Base-by-base conservation (phyloP, 2,113 vertebrate genomes). In the Odontophorus gujanensis region DNA sequence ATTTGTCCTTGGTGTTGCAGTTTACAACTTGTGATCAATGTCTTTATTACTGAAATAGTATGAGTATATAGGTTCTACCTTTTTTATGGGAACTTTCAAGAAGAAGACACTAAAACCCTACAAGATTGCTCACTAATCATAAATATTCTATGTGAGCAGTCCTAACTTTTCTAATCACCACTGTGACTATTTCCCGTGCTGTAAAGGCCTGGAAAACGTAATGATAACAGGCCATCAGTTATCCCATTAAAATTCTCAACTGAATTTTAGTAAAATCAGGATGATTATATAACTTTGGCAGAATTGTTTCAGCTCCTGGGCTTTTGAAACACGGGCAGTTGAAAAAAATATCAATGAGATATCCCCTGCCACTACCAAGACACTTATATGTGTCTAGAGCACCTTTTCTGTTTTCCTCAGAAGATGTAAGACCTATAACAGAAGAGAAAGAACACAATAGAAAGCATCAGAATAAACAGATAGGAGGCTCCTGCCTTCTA, bases 401-500 rank as follows among this genome's bases (percentile, higher is more conserved):
- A 65, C 11, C 7, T 58, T 67, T 48, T 85, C 7, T 38, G 2
- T 59, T 82, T 63, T 71, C 2, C 3, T 77, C 2, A 5, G 18
- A 79, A 73, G 4, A 6, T 11, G 6, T 16, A 76, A 51, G 6
- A 19, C 1, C 36, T 79, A 9, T 53, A n/a, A 66, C 5, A n/a
- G n/a, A 72, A 73, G 1, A 4, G 9, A 7, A 75, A 26, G 30
- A 65, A 50, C 63, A 36, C 3, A 80, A 43, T 14, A 28, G 51
- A 48, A 14, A 18, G 2, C 2, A 48, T 1, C 2, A 7, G 55
- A 71, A 42, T 32, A 84, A 78, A 40, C 4, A 71, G 9, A 42
- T 3, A 68, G 9, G 13, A 73, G 4, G 13, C 20, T 18, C 61
- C 3, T 13, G 2, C 20, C 25, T 67, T 43, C 48, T 2, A 0